Conservation (phyloP, 53 echinoderm and acorn worm species). For the Arbacia lixula region DNA sequence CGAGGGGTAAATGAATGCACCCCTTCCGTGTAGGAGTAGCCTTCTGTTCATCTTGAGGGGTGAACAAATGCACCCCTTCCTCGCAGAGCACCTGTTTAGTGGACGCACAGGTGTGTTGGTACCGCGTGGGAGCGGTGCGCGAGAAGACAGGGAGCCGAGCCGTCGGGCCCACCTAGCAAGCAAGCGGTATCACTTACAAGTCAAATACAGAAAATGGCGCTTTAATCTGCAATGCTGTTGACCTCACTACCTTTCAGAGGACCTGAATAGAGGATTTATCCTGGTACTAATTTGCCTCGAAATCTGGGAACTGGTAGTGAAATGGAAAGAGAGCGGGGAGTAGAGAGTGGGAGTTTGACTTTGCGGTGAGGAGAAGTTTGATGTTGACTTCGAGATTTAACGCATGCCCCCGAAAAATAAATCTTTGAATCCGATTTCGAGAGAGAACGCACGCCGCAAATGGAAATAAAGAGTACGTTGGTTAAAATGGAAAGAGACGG, state of each 20-base stretch:
- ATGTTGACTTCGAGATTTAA: conserved; percentile 20
- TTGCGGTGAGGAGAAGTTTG: neutral
- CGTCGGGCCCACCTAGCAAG: conserved; percentile 16
- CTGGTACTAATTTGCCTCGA: neutral
- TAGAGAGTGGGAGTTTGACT: too few species aligned
- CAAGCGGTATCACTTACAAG: conserved; percentile 22
- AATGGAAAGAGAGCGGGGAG: too few species aligned
- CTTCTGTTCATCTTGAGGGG: too few species aligned
- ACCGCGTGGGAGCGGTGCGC: conserved; percentile 3
- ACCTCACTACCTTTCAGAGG: neutral
- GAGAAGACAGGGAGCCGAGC: neutral
- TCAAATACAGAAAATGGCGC: conserved; percentile 43
- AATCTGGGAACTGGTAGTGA: neutral
- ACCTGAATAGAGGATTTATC: conserved; percentile 32
- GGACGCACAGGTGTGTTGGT: neutral
- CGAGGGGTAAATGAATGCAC: too few species aligned
- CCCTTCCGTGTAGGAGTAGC: too few species aligned
- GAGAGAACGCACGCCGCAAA: neutral
- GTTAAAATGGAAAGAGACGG: too few species aligned
- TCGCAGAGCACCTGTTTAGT: too few species aligned
- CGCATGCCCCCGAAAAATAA: conserved; percentile 1
- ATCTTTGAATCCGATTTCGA: conserved; percentile 20
- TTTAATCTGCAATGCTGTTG: conserved; percentile 12
- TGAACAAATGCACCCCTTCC: too few species aligned
- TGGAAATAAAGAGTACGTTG: too few species aligned